phyloP scores from a whole-genome alignment of 2,113 vertebrate genomes.

The Vanacampus margaritifer region DNA sequence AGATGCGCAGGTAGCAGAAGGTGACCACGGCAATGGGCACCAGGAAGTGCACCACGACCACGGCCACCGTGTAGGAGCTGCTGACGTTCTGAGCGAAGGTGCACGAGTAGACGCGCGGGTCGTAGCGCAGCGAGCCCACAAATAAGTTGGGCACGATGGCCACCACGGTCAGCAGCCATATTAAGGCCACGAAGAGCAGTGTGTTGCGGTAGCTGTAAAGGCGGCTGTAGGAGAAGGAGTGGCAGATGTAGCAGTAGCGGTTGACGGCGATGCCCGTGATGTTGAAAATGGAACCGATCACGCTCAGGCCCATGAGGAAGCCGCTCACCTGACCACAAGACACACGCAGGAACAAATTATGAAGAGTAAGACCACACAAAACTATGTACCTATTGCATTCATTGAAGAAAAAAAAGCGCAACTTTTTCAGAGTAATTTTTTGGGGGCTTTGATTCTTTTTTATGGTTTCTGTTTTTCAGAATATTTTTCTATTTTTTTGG shows the following conservation, averaged over 20 bases:
- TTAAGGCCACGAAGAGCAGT: slow-evolving; percentile 78
- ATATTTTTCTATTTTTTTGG: too few relatives aligned
- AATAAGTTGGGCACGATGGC: slow-evolving; percentile 86
- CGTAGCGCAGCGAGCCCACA: slow-evolving; percentile 83
- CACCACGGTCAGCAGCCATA: slow-evolving; percentile 75
- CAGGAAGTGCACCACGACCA: slow-evolving; percentile 85
- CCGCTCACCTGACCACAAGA: slow-evolving; percentile 73
- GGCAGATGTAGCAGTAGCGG: slow-evolving; percentile 89
- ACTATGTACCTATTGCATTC: too few relatives aligned
- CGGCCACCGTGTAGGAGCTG: slow-evolving; percentile 78
- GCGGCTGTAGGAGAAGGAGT: slow-evolving; percentile 80
- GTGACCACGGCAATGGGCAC: slow-evolving; percentile 85
- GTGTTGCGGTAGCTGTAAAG: slow-evolving; percentile 81
- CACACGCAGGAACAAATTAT: not conserved
- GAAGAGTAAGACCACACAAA: not conserved
- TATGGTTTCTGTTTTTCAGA: too few relatives aligned
- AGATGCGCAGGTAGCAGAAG: slow-evolving; percentile 89
- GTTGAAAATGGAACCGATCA: slow-evolving; percentile 91
- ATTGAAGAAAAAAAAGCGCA: too few relatives aligned
- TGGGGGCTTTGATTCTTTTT: too few relatives aligned
- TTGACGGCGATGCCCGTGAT: slow-evolving; percentile 89
- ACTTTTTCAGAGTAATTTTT: too few relatives aligned
- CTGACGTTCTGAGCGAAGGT: slow-evolving; percentile 87
- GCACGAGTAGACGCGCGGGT: slow-evolving; percentile 85
- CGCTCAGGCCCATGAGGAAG: slow-evolving; percentile 89